Evolutionary conservation across 2,888 invertebrate species (phyloP), one percentile per base, ranked within the genome.

Genomic region (Caenorhabditis becei): DNA sequence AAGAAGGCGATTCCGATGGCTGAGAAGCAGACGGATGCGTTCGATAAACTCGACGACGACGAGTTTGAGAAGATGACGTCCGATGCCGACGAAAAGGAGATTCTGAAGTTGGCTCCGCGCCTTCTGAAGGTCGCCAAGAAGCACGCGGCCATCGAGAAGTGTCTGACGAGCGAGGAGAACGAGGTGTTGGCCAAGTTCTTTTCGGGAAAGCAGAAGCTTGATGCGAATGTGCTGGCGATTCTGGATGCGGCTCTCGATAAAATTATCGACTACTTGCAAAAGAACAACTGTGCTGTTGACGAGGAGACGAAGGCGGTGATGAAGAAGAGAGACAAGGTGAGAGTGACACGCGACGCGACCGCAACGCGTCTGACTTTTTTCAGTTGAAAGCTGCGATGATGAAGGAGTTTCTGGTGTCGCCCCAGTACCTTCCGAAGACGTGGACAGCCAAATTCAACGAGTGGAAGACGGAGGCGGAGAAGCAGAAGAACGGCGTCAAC

Each of bases 401-500:
- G 77, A 78, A 78, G 16, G 84, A 80, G 41, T 80, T 84, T 41
- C 41, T 84, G 47, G 77, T 78, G 10, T 82, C 82, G 7, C 84
- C 84, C 5, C 82, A 84, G 28, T 84, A 82, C 62, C 51, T 84
- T n/a, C 84, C 84, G 10, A 78, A 78, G 20, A 67, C 82, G 11
- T 84, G 84, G 84, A 75, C 82, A 7, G 56, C 74, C 14, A 82
- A 84, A 28, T 84, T 75, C 51, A 66, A 82, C 53, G 84, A 81
- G 53, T 79, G 83, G 79, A 77, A 79, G n/a, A 18, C 54, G 20
- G 82, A 83, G 51, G 77, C 83, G 8, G 72, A 77, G 26, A 81
- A 77, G 53, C 80, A 85, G 62, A 85, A 75, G 37, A 58, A 69
- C 53, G 84, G 84, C 7, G 58, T 85, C 51, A 85, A 85, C 62